A percentile compares a stretch with the other conserved stretches of the same genome.
These are phyloP conservation scores for Cataglyphis cursor DNA, from an alignment of 2,888 invertebrate genomes.

Conservation along the genomic window DNA sequence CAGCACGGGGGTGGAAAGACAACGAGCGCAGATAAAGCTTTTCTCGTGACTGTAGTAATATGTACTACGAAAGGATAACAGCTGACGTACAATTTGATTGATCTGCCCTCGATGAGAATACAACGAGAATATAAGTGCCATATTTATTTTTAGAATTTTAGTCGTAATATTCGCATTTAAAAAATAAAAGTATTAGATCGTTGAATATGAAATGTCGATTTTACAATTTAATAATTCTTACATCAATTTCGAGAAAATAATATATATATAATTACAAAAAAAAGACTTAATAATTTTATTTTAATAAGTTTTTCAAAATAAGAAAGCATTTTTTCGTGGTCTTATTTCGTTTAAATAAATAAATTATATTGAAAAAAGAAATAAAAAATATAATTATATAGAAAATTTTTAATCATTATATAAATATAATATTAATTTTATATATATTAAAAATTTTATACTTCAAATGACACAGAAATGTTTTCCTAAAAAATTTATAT, in stretches of 20 bases:
- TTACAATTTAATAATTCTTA: neutral
- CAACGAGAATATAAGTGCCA: neutral
- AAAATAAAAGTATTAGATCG: neutral
- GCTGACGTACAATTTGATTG: conserved; percentile 23
- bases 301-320: neutral
- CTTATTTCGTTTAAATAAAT: neutral
- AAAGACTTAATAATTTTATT: neutral
- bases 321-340: too few species aligned
- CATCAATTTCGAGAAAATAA: neutral
- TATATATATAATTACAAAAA: neutral
- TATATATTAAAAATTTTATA: neutral
- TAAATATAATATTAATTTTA: neutral
- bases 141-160: too few species aligned
- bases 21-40: conserved; percentile 53
- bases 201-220: neutral
- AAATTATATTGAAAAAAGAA: neutral
- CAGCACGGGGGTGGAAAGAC: conserved; percentile 64
- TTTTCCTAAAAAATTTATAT: neutral
- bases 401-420: neutral
- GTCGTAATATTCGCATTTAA: neutral
- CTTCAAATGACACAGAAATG: neutral
- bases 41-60: conserved; percentile 43
- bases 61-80: conserved; percentile 22
- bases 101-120: conserved; percentile 21
- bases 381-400: neutral